Evolutionary conservation across 2,888 invertebrate species (phyloP), one percentile per base, ranked within the genome.

Genomic region (Melanophora roralis): DNA sequence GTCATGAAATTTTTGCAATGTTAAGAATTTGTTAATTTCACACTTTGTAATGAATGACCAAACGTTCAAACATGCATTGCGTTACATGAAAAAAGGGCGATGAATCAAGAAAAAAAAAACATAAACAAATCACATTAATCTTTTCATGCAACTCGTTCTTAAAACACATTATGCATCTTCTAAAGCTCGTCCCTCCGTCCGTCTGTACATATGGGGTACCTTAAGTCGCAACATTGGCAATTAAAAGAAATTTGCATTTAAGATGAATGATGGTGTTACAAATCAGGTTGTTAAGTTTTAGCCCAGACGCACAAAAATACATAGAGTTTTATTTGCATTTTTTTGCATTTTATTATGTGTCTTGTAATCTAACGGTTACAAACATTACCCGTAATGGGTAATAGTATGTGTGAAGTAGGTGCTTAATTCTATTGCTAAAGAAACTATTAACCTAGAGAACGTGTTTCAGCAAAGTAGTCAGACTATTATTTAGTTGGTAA

Each of bases 401-500:
- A n/a, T n/a, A 62, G 62, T 62, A 27, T 72, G 21, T 45, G 16
- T 68, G 27, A 21, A 19, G 21, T 19, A 47, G 45, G 55, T 34
- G 62, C 53, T 69, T 51, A 27, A 68, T 67, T 76, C 67, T 80
- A 5, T 27, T 45, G 53, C 36, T 27, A 27, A 64, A 62, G 7
- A 51, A 57, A 75, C 79, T 68, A 76, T 80, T 80, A 80, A 80
- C 80, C 80, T 73, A 80, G 51, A 76, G 76, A 76, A 76, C 76
- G 78, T 51, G 9, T 65, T 74, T 51, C 53, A 19, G n/a, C 16
- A 19, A 49, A 59, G n/a, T 51, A 43, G 67, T 67, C 21, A 38
- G 38, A 23, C 57, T 14, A 53, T 2, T 12, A 21, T 8, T 57
- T 40, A 21, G n/a, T 49, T 49, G n/a, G 38, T 21, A n/a, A 23